Base-by-base conservation (phyloP, 2,113 vertebrate genomes). In the Sinocyclocheilus rhinocerous region DNA sequence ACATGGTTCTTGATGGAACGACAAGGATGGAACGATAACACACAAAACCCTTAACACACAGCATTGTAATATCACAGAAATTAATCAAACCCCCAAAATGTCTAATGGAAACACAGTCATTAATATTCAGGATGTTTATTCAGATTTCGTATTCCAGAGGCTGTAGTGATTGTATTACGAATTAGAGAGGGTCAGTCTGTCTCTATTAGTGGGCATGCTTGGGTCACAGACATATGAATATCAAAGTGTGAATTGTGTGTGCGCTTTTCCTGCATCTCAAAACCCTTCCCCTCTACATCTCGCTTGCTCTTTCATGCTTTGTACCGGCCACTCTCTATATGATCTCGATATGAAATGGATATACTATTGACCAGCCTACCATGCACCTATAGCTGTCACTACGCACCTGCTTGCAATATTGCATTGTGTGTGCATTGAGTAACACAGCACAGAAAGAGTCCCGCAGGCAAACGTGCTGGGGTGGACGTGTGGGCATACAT, bases 131-230 rank as follows among this genome's bases (percentile, higher is more conserved):
- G 59, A 33, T 26, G 36, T 16, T 81, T 13, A 63, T 65, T 63
- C 57, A 45, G 22, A 42, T 63, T 65, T 45, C 1, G 3, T 16
- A 81, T 65, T 81, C n/a, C n/a, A 81, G 36, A 61, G 78, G 78
- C 22, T 81, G 57, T 81, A 5, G 6, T 22, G 26, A 50, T 65
- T 65, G 50, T 52, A 67, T 67, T 85, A 78, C 4, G n/a, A 50
- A 22, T 65, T 11, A 63, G 36, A 81, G 59, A 65, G 78, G 78
- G 57, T 65, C 78, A 81, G 12, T 45, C 22, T 65, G 36, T 81
- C 78, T 81, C 65, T 65, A 81, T 45, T 81, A 59, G 33, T 63
- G 48, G 76, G 50, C 76, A 55, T 4, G 76, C 50, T 77, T 55
- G 36, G 78, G 59, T 81, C 78, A 65, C 10, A 79, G 52, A 39